These are phyloP conservation scores for Formica aserva DNA, from an alignment of 2,888 invertebrate genomes.

Conservation along the genomic window DNA sequence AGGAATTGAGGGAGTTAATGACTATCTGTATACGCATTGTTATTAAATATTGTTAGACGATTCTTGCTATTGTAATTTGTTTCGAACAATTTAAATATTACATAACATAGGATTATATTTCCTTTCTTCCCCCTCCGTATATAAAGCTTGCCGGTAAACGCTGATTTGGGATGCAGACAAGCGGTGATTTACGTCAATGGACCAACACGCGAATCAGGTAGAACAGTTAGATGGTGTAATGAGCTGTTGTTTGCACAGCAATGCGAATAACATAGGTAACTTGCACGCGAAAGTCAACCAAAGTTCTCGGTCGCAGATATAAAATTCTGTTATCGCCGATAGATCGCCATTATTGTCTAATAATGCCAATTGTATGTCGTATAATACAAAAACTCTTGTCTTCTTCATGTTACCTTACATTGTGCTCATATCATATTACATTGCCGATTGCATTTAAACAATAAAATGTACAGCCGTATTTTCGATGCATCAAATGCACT, in stretches of 20 bases:
- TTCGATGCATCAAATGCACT: background rate
- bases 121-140: background rate
- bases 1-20: conserved; percentile 6
- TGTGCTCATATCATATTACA: background rate
- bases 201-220: conserved; percentile 40
- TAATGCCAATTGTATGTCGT: background rate
- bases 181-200: conserved; percentile 47
- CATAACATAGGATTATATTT: conserved; percentile 20
- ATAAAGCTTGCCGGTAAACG: conserved; percentile 33
- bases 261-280: conserved; percentile 34
- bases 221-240: conserved; percentile 44
- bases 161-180: conserved; percentile 38
- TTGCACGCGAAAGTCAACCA: background rate
- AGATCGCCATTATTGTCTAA: background rate
- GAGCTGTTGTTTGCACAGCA: conserved; percentile 40
- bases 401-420: background rate
- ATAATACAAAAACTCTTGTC: background rate
- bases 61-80: background rate
- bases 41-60: conserved; percentile 39
- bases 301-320: conserved; percentile 12
- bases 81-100: conserved; percentile 36
- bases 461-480: background rate
- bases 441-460: background rate
- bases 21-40: conserved; percentile 1
- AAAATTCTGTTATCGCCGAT: conserved; percentile 29